Conservation (phyloP, 1,140 invertebrate species). For the Bactericera cockerelli region DNA sequence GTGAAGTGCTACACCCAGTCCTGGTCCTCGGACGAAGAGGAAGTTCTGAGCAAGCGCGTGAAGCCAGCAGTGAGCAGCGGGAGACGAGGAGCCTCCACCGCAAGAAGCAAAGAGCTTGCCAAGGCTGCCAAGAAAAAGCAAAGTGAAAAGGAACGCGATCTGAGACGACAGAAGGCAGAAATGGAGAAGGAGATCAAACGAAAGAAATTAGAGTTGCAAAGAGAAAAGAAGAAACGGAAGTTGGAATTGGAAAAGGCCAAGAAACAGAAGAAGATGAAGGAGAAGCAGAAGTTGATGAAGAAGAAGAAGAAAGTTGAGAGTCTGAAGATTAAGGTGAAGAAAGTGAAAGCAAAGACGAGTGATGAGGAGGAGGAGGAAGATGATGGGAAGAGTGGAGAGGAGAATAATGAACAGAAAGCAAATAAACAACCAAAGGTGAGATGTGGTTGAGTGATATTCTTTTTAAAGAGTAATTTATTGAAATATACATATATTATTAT, state of each 20-base stretch:
- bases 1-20: neutral
- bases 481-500: too few relatives aligned
- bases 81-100: too few relatives aligned
- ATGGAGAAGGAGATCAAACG: neutral
- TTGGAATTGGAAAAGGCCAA: neutral
- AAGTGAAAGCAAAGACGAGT: neutral
- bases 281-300: neutral
- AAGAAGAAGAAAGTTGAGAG: neutral
- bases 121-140: neutral
- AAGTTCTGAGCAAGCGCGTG: neutral
- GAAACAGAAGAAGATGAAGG: neutral
- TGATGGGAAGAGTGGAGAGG: conserved; percentile 1
- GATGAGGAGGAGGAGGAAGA: conserved; percentile 4
- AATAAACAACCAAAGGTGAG: neutral
- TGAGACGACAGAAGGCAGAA: neutral
- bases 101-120: neutral
- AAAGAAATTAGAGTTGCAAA: neutral
- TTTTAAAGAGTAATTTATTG: too few relatives aligned
- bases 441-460: too few relatives aligned
- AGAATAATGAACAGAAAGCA: neutral
- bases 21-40: neutral
- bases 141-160: neutral
- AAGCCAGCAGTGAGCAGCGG: neutral
- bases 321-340: neutral
- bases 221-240: neutral